phyloP scores from a whole-genome alignment of 1,140 invertebrate genomes.

The Lordiphosa collinella region DNA sequence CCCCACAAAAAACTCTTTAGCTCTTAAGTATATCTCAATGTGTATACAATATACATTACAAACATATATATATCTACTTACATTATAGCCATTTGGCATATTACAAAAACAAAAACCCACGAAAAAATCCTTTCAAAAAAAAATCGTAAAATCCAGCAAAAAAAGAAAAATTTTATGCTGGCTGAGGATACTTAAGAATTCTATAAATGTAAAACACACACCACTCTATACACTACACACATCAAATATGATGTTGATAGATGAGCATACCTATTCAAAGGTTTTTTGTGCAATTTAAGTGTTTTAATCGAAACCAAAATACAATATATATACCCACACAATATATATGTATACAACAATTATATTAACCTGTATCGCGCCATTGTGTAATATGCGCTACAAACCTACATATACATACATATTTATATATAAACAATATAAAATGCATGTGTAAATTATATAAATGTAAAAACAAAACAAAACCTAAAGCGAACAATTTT shows the following conservation, averaged over 20 bases:
- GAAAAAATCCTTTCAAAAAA: slow-evolving; percentile 45
- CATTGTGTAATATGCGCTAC: slow-evolving; percentile 72
- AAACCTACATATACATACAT: slow-evolving; percentile 24
- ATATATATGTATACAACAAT: slow-evolving; percentile 12
- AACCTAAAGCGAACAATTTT: slow-evolving; percentile 35
- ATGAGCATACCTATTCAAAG: slow-evolving; percentile 73
- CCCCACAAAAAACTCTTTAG: slow-evolving; percentile 27
- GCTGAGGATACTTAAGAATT: slow-evolving; percentile 45
- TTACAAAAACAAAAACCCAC: slow-evolving; percentile 17
- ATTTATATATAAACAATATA: slow-evolving; percentile 26
- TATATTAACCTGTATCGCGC: slow-evolving; percentile 46
- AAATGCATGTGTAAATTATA: slow-evolving; percentile 66
- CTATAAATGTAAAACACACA: slow-evolving; percentile 13
- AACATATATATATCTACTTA: slow-evolving; percentile 30
- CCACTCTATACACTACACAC: slow-evolving; percentile 33
- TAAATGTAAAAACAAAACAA: slow-evolving; percentile 45
- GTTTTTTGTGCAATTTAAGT: slow-evolving; percentile 72
- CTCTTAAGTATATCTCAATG: slow-evolving; percentile 55
- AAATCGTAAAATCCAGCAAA: slow-evolving; percentile 69
- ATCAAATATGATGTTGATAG: too few relatives aligned
- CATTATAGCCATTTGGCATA: slow-evolving; percentile 54
- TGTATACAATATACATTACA: slow-evolving; percentile 51
- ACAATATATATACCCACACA: slow-evolving; percentile 33
- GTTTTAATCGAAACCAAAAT: slow-evolving; percentile 54
- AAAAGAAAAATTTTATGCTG: slow-evolving; percentile 62